Conservation (phyloP, 2,113 vertebrate genomes). For the Jacana jacana region DNA sequence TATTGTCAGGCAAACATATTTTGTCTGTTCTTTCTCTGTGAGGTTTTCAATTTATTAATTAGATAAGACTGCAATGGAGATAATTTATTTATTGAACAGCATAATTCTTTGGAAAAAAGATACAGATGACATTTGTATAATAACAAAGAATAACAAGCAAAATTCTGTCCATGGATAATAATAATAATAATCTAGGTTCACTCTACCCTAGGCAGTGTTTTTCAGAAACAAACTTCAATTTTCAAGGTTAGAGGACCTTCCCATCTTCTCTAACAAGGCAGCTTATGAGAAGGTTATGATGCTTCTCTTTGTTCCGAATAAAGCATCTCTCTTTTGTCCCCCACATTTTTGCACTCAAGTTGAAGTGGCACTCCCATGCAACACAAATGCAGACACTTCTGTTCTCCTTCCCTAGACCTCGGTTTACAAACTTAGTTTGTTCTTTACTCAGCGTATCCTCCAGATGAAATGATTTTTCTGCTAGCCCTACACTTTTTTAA, state of each 20-base stretch:
- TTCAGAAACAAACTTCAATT: background rate
- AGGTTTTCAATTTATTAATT: background rate
- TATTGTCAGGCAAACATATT: background rate
- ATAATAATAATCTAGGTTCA: background rate
- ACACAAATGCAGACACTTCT: background rate
- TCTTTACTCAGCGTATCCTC: background rate
- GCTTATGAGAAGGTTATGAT: background rate
- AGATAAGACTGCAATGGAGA: background rate
- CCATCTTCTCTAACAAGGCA: background rate
- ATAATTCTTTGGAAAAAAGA: background rate
- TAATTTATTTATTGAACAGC: background rate
- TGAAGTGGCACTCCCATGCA: background rate
- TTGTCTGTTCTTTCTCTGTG: background rate
- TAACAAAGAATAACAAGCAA: background rate
- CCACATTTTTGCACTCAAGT: background rate
- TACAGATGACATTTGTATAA: background rate
- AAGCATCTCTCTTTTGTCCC: background rate
- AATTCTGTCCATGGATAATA: background rate
- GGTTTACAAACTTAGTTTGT: background rate
- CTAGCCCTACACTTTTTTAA: background rate
- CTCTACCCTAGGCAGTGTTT: background rate
- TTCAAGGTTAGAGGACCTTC: background rate
- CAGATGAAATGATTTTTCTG: background rate
- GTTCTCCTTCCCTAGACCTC: background rate
- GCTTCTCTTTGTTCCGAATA: background rate